Evolutionary conservation across 2,797 vertebrate species (phyloP).

Genomic region (Acanthurus lineatus): DNA sequence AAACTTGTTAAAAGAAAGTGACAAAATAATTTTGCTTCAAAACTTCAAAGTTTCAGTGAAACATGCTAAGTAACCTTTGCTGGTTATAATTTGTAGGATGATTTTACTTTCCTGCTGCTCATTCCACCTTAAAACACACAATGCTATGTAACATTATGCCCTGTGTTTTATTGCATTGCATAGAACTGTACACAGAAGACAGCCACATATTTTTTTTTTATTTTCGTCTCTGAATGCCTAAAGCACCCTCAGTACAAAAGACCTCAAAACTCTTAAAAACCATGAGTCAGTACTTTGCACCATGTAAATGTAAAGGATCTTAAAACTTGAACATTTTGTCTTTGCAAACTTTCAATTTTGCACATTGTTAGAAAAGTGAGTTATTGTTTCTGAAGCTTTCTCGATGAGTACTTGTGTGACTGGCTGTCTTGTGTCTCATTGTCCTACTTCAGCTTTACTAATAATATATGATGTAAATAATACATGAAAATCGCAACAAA

Average conservation of each 20-base stretch:
- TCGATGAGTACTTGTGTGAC: neutral
- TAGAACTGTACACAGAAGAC: no score
- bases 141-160: neutral
- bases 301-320: no score
- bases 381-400: neutral
- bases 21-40: neutral
- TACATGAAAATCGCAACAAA: neutral
- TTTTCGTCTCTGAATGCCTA: no score
- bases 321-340: no score
- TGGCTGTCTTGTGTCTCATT: neutral
- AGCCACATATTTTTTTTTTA: neutral
- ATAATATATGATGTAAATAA: neutral
- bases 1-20: no score
- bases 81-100: no score
- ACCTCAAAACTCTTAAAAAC: no score
- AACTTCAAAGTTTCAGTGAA: neutral
- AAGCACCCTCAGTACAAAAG: no score
- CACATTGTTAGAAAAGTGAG: no score
- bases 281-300: no score
- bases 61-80: neutral
- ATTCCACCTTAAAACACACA: neutral
- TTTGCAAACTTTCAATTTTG: neutral
- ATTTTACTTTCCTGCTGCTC: neutral
- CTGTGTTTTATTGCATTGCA: neutral
- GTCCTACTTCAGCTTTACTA: neutral